Percentiles rank a stretch among this genome's conserved stretches.
These are phyloP conservation scores for Myoxocephalus aenaeus DNA, from an alignment of 2,797 vertebrate species.

Conservation along the genomic window DNA sequence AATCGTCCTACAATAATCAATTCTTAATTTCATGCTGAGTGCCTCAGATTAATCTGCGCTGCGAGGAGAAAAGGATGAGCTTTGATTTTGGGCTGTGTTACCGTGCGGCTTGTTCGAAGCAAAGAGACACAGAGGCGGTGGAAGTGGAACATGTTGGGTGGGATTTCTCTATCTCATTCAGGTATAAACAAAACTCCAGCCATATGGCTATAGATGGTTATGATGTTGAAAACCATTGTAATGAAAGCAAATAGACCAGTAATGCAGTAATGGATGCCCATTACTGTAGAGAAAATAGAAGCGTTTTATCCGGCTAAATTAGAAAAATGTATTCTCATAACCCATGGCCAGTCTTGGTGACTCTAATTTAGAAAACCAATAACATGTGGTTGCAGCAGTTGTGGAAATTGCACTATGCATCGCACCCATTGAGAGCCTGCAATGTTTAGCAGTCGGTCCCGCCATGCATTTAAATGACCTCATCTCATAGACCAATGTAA, in stretches of 20 bases:
- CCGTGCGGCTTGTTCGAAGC: slow-evolving; percentile 35
- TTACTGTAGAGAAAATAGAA: slow-evolving; percentile 41
- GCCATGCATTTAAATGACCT: slow-evolving; percentile 75
- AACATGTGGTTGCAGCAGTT: slow-evolving; percentile 39
- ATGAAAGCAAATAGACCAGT: slow-evolving; percentile 34
- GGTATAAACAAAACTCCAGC: slow-evolving; percentile 31
- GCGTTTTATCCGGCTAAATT: slow-evolving; percentile 20
- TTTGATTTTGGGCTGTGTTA: slow-evolving; percentile 64
- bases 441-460: slow-evolving; percentile 53
- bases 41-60: slow-evolving; percentile 81
- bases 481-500: slow-evolving; percentile 53
- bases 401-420: slow-evolving; percentile 49
- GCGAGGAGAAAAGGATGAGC: slow-evolving; percentile 62
- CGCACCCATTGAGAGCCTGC: slow-evolving; percentile 23
- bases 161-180: slow-evolving; percentile 13
- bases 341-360: slow-evolving; percentile 20
- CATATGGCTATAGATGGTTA: slow-evolving; percentile 32
- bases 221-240: slow-evolving; percentile 32
- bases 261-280: slow-evolving; percentile 42
- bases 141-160: slow-evolving; percentile 39
- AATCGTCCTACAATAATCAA: slow-evolving; percentile 84
- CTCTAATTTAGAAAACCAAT: slow-evolving; percentile 53
- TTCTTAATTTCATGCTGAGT: slow-evolving; percentile 89
- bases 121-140: slow-evolving; percentile 39
- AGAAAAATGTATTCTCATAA: slow-evolving; percentile 21